Conservation (phyloP, 2,113 vertebrate genomes). For the Ammodytes marinus region DNA sequence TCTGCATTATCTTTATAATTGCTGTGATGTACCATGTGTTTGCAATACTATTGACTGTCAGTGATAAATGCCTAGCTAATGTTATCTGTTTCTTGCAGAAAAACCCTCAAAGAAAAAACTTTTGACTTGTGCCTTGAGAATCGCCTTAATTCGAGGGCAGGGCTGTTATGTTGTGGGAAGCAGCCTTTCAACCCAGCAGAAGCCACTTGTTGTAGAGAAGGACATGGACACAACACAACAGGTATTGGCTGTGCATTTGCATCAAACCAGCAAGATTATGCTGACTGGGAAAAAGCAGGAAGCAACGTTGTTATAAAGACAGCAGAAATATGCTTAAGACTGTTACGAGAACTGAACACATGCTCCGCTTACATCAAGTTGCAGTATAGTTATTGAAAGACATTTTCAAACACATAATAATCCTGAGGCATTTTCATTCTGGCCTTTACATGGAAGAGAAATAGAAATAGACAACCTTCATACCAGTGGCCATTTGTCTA, state of each 20-base stretch:
- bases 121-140: not conserved
- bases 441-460: too few relatives aligned
- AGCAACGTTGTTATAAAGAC: not conserved
- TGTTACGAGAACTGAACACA: not conserved
- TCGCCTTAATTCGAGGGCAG: not conserved
- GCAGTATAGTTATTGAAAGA: not conserved
- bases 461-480: too few relatives aligned
- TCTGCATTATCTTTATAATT: not conserved
- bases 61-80: not conserved
- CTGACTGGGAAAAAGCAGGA: not conserved
- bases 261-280: not conserved
- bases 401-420: too few relatives aligned
- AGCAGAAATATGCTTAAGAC: not conserved
- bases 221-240: not conserved
- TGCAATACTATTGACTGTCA: not conserved
- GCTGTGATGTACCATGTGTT: not conserved
- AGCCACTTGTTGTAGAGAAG: conserved; percentile 44
- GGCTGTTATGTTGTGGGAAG: conserved; percentile 21
- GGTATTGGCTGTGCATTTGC: conserved; percentile 15
- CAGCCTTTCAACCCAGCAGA: conserved; percentile 2
- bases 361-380: not conserved
- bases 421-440: not conserved
- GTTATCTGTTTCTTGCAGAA: conserved; percentile 4
- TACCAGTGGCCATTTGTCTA: too few relatives aligned
- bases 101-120: accelerated